These are phyloP conservation scores for Chunga burmeisteri DNA, from an alignment of 2,113 vertebrate species.

Conservation along the genomic window DNA sequence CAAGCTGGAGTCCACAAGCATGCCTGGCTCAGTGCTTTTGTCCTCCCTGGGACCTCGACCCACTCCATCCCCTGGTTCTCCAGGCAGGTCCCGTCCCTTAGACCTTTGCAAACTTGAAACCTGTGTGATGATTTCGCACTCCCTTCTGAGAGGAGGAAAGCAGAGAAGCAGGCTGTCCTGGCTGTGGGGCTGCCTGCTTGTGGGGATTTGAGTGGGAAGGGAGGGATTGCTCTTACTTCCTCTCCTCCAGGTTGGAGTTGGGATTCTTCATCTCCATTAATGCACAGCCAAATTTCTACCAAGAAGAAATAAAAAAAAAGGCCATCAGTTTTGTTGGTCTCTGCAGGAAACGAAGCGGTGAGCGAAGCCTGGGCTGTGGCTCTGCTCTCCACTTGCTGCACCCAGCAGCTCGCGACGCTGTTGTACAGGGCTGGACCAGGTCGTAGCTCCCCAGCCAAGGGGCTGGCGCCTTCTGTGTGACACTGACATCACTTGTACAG, in stretches of 20 bases:
- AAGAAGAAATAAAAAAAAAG: not conserved
- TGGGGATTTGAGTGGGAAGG: not conserved
- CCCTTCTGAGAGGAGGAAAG: not conserved
- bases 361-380: not conserved
- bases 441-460: not conserved
- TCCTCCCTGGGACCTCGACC: not conserved
- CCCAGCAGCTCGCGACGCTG: not conserved
- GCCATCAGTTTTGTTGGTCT: not conserved
- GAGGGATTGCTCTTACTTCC: constrained; percentile 81
- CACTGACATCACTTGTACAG: not conserved
- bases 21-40: not conserved
- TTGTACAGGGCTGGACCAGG: not conserved
- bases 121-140: not conserved
- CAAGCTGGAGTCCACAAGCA: not conserved
- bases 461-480: not conserved
- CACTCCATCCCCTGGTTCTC: not conserved
- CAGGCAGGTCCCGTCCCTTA: not conserved
- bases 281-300: constrained; percentile 91
- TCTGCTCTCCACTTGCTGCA: not conserved
- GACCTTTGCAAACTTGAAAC: not conserved
- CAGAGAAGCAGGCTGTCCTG: not conserved
- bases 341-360: not conserved
- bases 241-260: constrained; percentile 89
- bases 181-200: not conserved
- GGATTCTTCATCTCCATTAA: constrained; percentile 98